Percentiles rank a stretch among this genome's conserved stretches.
phyloP scores from a whole-genome alignment of 2,113 vertebrate genomes.

The Neolamprologus tretocephalus region DNA sequence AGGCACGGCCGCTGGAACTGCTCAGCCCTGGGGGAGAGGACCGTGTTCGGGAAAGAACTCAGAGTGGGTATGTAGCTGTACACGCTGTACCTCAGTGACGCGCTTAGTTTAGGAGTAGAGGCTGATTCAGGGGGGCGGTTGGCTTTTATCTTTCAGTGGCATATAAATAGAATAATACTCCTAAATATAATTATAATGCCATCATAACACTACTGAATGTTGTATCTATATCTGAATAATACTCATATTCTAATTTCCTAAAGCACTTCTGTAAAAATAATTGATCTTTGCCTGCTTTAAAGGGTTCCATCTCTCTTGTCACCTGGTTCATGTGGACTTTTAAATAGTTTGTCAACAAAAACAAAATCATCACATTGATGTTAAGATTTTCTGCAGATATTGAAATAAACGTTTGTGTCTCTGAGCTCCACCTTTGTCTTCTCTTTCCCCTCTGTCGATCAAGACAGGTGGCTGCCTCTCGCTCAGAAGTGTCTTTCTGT shows the following conservation, averaged over 20 bases:
- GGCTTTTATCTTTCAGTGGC: background rate
- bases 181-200: background rate
- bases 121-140: background rate
- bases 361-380: background rate
- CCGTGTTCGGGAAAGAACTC: slow-evolving; percentile 95
- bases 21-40: slow-evolving; percentile 91
- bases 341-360: background rate
- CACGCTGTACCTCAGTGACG: background rate
- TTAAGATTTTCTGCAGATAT: background rate
- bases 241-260: background rate
- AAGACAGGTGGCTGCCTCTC: background rate
- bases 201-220: background rate
- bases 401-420: background rate
- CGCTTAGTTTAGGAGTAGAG: background rate
- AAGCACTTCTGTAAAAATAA: background rate
- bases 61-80: slow-evolving; percentile 83
- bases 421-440: background rate
- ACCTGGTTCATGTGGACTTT: background rate
- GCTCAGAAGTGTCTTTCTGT: background rate
- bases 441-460: background rate
- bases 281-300: background rate
- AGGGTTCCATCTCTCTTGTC: background rate
- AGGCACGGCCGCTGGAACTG: slow-evolving; percentile 96
- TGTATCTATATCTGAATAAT: background rate
- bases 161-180: background rate